Evolutionary conservation across 1,140 invertebrate genomes (phyloP), one percentile per base, ranked within the genome.

Genomic region (Helicoverpa zea): DNA sequence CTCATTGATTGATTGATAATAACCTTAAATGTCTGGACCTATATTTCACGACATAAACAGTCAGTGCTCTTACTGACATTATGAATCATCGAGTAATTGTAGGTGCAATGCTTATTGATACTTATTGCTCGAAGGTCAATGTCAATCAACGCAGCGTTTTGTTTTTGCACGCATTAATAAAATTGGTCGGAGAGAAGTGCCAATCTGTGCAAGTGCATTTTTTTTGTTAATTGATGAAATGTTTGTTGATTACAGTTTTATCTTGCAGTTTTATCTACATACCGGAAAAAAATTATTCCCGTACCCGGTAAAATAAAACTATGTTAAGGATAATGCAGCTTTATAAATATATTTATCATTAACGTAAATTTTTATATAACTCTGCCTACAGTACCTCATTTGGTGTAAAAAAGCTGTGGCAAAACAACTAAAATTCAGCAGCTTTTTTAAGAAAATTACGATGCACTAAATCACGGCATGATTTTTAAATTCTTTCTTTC

Each of bases 71-170:
- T 12, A 47, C n/a, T n/a, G 30, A 43, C 9, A 2, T 23, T 52
- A 70, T 70, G 59, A 80, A 80, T 80, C 79, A 74, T 9, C 23
- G 13, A 56, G 54, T 80, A 63, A 63, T 47, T 23, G 23, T 56
- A 80, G 79, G 70, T 80, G 79, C 79, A 63, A 49, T 47, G 18
- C 74, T 72, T 72, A 79, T 72, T 58, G 68, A 72, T 54, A 73
- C 47, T 51, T 56, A 72, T 59, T 29, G 4, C 68, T 72, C 16
- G 13, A 12, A 3, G 49, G 68, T 72, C 68, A 72, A 52, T 72
- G 68, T 52, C 49, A 72, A 72, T 72, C 13, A 12, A 72, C 47
- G 18, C 18, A n/a, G 52, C n/a, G 64, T 43, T 49, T 54, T 52
- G 49, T 72, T 72, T 72, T 52, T 18, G 49, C 23, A 30, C 16